Evolutionary conservation across 2,797 vertebrate genomes (phyloP), one percentile per base, ranked within the genome.

Genomic region (Myotis myotis): DNA sequence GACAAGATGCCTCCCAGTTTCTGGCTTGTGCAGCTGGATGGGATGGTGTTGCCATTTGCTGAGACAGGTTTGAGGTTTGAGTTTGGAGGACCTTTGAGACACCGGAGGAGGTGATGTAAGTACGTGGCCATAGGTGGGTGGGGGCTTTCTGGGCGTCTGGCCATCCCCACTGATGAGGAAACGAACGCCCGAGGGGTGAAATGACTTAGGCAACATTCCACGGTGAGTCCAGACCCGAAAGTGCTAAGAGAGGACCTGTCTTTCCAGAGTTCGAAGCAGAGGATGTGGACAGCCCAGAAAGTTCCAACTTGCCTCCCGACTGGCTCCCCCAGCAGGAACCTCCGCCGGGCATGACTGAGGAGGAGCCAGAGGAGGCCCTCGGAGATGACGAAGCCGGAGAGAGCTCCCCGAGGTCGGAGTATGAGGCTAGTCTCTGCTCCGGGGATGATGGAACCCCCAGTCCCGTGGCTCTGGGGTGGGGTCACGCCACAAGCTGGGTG

Each of bases 251-350:
- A 25, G 19, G 16, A 20, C 51, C 87, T 96, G 6, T 96, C 95
- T 97, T 97, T 97, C 66, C 96, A 98, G 98, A 97, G 0, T 88
- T 93, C 49, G 96, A 96, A 3, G 79, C 10, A 38, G 96, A 97
- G 23, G 87, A 97, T 90, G 96, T 93, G 44, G 96, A 97, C 85
- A 97, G 94, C 72, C 94, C 87, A 0, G 94, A 86, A 0, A 87
- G 96, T 49, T 97, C 96, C 62, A 66, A 9, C 15, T 20, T 83
- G 25, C 87, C 89, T 47, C 94, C 96, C 33, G 11, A 0, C 93
- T 98, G 98, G 98, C 89, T 93, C 1, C 93, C 95, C 0, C 95
- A 36, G 76, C 96, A 95, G 80, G 97, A 96, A 28, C 81, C 74
- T 28, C 96, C 95, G 30, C 72, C 55, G 41, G 97, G 97, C 49